phyloP scores from a whole-genome alignment of 2,888 invertebrate species.

The Drosophila leonis region DNA sequence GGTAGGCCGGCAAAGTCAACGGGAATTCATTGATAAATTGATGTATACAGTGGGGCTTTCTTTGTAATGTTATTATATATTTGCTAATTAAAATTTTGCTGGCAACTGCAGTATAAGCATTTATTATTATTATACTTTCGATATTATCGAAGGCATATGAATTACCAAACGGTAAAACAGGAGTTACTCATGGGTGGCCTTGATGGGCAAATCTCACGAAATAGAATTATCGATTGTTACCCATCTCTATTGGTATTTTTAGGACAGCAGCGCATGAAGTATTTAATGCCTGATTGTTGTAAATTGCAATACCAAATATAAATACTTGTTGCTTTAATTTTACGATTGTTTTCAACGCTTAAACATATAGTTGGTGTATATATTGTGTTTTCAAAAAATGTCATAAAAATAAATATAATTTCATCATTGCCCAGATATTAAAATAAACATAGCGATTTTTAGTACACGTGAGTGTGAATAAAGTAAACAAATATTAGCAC shows the following conservation, averaged over 20 bases:
- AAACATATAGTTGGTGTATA: background rate
- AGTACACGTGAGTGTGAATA: conserved; percentile 2
- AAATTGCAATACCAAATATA: background rate
- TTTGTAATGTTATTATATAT: conserved; percentile 67
- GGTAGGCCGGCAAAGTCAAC: conserved; percentile 19
- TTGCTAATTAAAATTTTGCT: conserved; percentile 56
- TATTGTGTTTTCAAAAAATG: background rate
- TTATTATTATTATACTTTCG: conserved; percentile 12
- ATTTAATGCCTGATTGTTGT: conserved; percentile 9
- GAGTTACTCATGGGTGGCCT: background rate
- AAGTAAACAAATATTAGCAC: conserved; percentile 34
- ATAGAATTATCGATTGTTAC: conserved; percentile 10
- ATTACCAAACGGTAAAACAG: background rate
- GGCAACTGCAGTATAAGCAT: conserved; percentile 28
- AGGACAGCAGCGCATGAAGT: background rate
- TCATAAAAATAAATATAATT: background rate
- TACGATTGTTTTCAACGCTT: background rate
- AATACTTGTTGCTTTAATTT: conserved; percentile 4
- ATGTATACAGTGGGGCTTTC: conserved; percentile 50
- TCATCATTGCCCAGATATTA: conserved; percentile 3
- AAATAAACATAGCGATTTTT: background rate
- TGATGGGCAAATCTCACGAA: background rate
- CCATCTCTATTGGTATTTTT: conserved; percentile 29
- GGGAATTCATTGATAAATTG: conserved; percentile 27
- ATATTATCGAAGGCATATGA: background rate